phyloP scores from a whole-genome alignment of 2,888 invertebrate genomes.

The Autographa gamma region DNA sequence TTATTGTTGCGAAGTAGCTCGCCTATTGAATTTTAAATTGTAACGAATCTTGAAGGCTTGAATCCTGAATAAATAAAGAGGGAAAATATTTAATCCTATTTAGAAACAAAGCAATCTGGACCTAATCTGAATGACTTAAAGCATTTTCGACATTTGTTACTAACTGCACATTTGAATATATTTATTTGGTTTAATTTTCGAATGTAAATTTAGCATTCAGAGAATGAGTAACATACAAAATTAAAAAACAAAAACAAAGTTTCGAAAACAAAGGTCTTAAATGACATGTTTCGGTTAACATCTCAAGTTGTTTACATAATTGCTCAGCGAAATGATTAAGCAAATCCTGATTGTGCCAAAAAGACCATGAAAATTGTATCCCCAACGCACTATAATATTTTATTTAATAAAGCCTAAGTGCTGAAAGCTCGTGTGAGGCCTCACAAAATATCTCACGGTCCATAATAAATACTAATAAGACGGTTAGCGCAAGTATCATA shows the following conservation, averaged over 20 bases:
- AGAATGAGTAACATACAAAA: too few relatives aligned
- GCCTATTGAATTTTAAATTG: slow-evolving; percentile 4
- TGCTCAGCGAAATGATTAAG: too few relatives aligned
- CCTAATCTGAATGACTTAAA: not conserved
- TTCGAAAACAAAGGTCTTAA: too few relatives aligned
- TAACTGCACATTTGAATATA: not conserved
- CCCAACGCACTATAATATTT: not conserved
- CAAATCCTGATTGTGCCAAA: too few relatives aligned
- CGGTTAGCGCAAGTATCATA: slow-evolving; percentile 34
- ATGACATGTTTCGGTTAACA: too few relatives aligned
- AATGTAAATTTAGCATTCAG: too few relatives aligned
- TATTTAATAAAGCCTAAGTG: not conserved
- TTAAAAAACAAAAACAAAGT: too few relatives aligned
- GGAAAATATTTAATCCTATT: not conserved
- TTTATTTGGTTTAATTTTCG: too few relatives aligned
- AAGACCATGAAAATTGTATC: not conserved
- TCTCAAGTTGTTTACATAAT: too few relatives aligned
- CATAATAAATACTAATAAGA: slow-evolving; percentile 18
- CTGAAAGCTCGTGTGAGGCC: too few relatives aligned
- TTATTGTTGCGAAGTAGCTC: not conserved
- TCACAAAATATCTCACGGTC: slow-evolving; percentile 14
- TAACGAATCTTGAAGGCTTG: not conserved
- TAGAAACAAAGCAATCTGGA: not conserved
- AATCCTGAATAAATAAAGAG: not conserved
- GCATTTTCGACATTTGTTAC: not conserved